Evolutionary conservation across 2,797 vertebrate genomes (phyloP), one percentile per base, ranked within the genome.

Genomic region (Nannoperca australis): DNA sequence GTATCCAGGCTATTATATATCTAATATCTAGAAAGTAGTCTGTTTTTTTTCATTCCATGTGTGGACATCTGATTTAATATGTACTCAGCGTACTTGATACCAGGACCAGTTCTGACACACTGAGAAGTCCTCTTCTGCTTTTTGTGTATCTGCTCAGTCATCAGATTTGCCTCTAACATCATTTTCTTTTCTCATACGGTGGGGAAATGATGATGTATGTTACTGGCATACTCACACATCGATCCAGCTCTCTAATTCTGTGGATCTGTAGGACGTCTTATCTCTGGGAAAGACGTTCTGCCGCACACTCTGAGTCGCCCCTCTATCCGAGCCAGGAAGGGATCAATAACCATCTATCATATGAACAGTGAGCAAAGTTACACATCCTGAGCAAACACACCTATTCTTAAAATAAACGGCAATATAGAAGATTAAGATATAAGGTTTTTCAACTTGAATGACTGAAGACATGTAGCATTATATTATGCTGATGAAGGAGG

Each of bases 341-440:
- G 77, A 88, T 92, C 87, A 82, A 91, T 88, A 90, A 44, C 80
- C 77, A 90, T 91, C 87, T 20, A 51, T 89, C 88, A 51, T 38
- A 62, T 12, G 24, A 74, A 53, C 66, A 14, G 50, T n/a, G 36
- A 51, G 58, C 78, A 78, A 81, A 83, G 58, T 20, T 60, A 44
- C 38, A 40, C 56, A 67, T 67, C 38, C 32, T n/a, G 51, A 70
- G 54, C 63, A 78, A 78, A 80, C 56, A 70, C 36, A 49, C 61
- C 69, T 38, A 73, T 72, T 72, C 59, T 24, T 78, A 55, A 62
- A 50, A 64, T 72, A 10, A 56, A 64, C 27, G 0, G 10, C 51
- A 18, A 20, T 20, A 24, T 9, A 54, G 38, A 42, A 53, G 56
- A 77, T 65, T 51, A 79, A 85, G 66, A 68, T 34, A 0, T 54